Evolutionary conservation across 2,113 vertebrate genomes (phyloP), one percentile per base, ranked within the genome.

Genomic region (Eudyptes chrysolophus): DNA sequence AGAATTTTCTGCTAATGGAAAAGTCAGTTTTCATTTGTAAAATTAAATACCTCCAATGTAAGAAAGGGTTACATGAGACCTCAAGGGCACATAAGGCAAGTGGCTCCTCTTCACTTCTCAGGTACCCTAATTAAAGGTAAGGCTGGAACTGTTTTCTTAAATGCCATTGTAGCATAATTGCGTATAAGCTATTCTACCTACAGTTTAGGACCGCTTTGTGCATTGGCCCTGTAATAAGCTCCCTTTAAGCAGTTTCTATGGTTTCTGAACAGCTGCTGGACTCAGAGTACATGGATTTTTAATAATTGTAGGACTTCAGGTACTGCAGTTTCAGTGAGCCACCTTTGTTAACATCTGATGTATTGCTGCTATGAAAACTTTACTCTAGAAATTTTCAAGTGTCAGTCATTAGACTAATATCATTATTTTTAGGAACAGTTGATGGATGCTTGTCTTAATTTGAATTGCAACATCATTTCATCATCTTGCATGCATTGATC

Each of bases 41-140:
- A 93, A 89, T 83, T 48, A 82, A 72, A 17, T 76, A 42, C 29
- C n/a, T 82, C 25, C 14, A 75, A 2, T 49, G 20, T 75, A 70
- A 87, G 60, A 84, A 55, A 36, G 49, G 19, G 32, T 89, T 90
- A 57, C 36, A 22, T 60, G 64, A 78, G 48, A 60, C 29, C 42
- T 93, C 25, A 85, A 57, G 52, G 75, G 46, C 36, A 70, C 58
- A 46, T 61, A 76, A 89, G 29, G 49, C 66, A 68, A 83, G 49
- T 58, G 58, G 26, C 27, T 91, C 16, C n/a, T 87, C 69, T 90
- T 68, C 58, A 85, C 4, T 32, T 83, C 58, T 71, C 44, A 82
- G 64, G 87, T 61, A 61, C 32, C 29, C 7, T 85, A 72, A 79
- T 49, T 76, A 89, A 93, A 97, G 96, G 91, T 97, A 97, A 96